A percentile compares a stretch with the other conserved stretches of the same genome.
phyloP scores from a whole-genome alignment of 1,140 invertebrate genomes.

The Drosophila mayri region DNA sequence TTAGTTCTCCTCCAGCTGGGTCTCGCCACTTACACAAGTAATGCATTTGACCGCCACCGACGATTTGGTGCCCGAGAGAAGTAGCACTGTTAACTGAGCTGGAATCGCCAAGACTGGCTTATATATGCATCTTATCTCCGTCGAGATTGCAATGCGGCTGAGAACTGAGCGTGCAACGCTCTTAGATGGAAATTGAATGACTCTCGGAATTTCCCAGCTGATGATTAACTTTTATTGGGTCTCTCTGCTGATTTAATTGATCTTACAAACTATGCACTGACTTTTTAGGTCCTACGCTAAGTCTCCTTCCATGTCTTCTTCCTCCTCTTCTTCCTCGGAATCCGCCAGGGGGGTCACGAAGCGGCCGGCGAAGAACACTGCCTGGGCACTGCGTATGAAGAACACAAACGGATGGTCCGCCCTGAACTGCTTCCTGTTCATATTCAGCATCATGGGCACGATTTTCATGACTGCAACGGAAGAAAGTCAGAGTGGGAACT shows the following conservation, averaged over 20 bases:
- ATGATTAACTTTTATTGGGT: constrained; percentile 22
- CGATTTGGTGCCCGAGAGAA: constrained; percentile 16
- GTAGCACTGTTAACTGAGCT: constrained; percentile 15
- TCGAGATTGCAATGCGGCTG: constrained; percentile 7
- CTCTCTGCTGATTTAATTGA: not conserved
- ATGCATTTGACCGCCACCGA: constrained; percentile 16
- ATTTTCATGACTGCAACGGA: constrained; percentile 68
- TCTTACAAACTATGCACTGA: not conserved
- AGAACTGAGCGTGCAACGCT: constrained; percentile 23
- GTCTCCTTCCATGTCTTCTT: not conserved
- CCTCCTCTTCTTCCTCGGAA: not conserved
- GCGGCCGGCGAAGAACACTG: constrained; percentile 72
- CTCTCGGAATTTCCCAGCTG: constrained; percentile 21
- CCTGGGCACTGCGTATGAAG: constrained; percentile 57
- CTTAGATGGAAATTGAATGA: constrained; percentile 25
- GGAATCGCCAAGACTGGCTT: constrained; percentile 9
- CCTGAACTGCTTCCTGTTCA: constrained; percentile 66
- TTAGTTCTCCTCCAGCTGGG: not conserved
- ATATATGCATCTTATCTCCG: constrained; percentile 25
- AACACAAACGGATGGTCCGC: constrained; percentile 81
- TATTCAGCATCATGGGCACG: constrained; percentile 71
- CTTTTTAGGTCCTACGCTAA: not conserved
- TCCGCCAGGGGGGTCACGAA: constrained; percentile 27
- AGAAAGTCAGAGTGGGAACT: too few species aligned
- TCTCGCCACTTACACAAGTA: constrained; percentile 36